Conservation (phyloP, 2,113 vertebrate genomes). For the Burhinus oedicnemus region DNA sequence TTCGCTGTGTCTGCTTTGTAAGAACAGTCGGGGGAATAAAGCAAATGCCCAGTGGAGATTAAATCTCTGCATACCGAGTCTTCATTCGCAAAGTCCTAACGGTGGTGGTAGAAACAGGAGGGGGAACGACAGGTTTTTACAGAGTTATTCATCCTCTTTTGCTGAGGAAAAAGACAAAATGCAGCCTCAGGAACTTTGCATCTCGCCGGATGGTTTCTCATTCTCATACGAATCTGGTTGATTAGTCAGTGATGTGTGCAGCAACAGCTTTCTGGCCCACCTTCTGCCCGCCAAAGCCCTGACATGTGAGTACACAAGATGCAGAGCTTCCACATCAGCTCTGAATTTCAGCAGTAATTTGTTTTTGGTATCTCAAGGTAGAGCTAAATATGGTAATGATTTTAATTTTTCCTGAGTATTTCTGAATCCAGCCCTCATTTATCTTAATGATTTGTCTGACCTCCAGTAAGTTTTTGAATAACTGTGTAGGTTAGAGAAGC, state of each 20-base stretch:
- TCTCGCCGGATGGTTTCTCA: not conserved
- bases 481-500: not conserved
- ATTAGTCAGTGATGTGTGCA: not conserved
- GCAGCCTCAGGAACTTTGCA: constrained; percentile 42
- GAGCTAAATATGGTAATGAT: not conserved
- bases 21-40: constrained; percentile 42
- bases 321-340: not conserved
- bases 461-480: not conserved
- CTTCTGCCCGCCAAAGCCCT: not conserved
- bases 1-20: constrained; percentile 28
- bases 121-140: not conserved
- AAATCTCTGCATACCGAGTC: not conserved
- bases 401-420: not conserved
- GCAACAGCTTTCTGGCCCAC: not conserved
- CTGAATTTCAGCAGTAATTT: not conserved
- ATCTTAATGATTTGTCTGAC: not conserved
- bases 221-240: not conserved
- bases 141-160: not conserved
- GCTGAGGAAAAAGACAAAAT: constrained; percentile 40
- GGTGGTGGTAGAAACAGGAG: not conserved
- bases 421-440: not conserved
- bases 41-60: constrained; percentile 8
- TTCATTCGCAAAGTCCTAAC: not conserved
- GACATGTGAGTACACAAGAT: constrained; percentile 14
- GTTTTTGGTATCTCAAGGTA: not conserved